These are phyloP conservation scores for Salarias fasciatus DNA, from an alignment of 2,797 vertebrate species.

Conservation along the genomic window DNA sequence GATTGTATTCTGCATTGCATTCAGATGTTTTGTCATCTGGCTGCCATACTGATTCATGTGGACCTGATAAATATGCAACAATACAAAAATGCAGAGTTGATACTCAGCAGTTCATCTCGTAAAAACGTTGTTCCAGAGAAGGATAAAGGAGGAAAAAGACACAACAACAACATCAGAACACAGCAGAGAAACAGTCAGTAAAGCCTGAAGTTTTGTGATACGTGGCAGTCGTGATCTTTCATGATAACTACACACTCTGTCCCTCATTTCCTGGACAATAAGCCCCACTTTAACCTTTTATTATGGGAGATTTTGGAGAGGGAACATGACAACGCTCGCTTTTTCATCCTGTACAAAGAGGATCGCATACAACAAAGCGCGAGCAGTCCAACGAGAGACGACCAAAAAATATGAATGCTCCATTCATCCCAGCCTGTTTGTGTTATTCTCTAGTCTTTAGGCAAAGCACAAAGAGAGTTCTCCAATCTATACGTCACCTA, in stretches of 20 bases:
- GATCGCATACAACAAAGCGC: no score
- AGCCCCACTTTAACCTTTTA: no score
- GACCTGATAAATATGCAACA: constrained; percentile 3
- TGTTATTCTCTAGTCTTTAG: no score
- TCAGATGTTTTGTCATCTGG: constrained; percentile 40
- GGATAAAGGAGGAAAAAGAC: not conserved
- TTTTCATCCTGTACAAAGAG: no score
- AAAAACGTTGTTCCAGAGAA: not conserved
- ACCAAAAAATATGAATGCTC: no score
- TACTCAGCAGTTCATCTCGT: not conserved
- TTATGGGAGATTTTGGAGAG: no score
- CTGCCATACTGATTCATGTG: constrained; percentile 13
- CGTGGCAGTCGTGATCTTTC: not conserved
- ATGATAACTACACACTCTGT: not conserved
- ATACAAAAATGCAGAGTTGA: not conserved
- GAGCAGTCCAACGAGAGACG: no score
- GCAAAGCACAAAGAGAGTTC: no score
- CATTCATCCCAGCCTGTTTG: no score
- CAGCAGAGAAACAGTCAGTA: not conserved
- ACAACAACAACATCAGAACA: not conserved
- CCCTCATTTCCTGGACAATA: not conserved
- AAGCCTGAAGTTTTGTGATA: no score
- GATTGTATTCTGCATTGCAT: constrained; percentile 15
- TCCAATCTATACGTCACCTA: not conserved
- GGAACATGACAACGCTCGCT: no score